Evolutionary conservation across 2,797 vertebrate genomes (phyloP).

Genomic region (Tympanoctomys barrerae): DNA sequence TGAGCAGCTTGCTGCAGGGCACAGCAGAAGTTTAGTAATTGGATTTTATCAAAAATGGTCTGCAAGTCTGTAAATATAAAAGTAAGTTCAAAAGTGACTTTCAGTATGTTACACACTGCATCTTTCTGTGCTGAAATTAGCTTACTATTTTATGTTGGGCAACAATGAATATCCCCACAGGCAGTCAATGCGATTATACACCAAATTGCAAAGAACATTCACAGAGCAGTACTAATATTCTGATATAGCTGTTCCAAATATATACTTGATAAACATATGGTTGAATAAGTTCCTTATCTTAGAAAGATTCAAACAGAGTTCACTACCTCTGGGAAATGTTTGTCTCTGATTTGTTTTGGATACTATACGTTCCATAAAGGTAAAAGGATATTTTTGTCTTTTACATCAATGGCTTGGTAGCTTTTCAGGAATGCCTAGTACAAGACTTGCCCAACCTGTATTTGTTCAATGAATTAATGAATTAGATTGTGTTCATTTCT

Average conservation of each 20-base stretch:
- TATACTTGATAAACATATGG: slow-evolving; percentile 51
- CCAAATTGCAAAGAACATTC: slow-evolving; percentile 52
- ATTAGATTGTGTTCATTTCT: slow-evolving; percentile 64
- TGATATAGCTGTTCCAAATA: neutral
- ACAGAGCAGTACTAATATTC: slow-evolving; percentile 9
- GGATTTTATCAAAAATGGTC: slow-evolving; percentile 80
- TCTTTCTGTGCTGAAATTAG: slow-evolving; percentile 77
- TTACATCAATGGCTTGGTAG: neutral
- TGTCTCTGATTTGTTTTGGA: slow-evolving; percentile 40
- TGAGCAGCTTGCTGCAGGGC: slow-evolving; percentile 73
- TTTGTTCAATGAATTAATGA: slow-evolving; percentile 1
- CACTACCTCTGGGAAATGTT: neutral
- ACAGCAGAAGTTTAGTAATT: slow-evolving; percentile 75
- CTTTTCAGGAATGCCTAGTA: neutral
- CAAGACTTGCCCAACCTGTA: neutral
- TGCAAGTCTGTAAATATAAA: slow-evolving; percentile 76
- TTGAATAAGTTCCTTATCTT: slow-evolving; percentile 44
- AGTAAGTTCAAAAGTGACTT: slow-evolving; percentile 78
- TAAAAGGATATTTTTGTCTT: neutral
- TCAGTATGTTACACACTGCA: slow-evolving; percentile 43
- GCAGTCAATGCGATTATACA: slow-evolving; percentile 46
- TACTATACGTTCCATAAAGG: neutral
- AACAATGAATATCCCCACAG: slow-evolving; percentile 51
- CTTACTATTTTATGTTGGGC: slow-evolving; percentile 80
- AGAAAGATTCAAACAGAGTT: neutral